A percentile compares a stretch with the other conserved stretches of the same genome.
Evolutionary conservation across 1,140 invertebrate genomes (phyloP).

Genomic region (Eciton burchellii): DNA sequence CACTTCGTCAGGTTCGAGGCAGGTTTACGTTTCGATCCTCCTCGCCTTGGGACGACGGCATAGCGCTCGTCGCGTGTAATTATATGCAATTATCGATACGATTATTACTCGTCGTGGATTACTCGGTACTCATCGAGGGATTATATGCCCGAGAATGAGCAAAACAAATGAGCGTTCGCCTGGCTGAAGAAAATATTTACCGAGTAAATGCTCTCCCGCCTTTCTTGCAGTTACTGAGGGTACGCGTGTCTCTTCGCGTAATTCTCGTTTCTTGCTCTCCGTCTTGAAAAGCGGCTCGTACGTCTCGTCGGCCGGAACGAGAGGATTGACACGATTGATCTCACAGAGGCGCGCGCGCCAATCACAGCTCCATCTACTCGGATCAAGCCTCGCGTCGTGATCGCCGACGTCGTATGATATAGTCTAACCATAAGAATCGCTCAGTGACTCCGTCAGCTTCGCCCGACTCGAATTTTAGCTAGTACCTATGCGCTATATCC

Average conservation of each 20-base stretch:
- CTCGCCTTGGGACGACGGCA: slow-evolving; percentile 12
- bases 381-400: slow-evolving; percentile 56
- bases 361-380: slow-evolving; percentile 13
- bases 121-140: slow-evolving; percentile 47
- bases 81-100: slow-evolving; percentile 56
- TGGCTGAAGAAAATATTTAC: slow-evolving; percentile 65
- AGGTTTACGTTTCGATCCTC: slow-evolving; percentile 9
- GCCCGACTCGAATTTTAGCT: slow-evolving; percentile 69
- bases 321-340: slow-evolving; percentile 24
- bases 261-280: slow-evolving; percentile 4
- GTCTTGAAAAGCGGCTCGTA: slow-evolving; percentile 62
- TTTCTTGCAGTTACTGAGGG: slow-evolving; percentile 39
- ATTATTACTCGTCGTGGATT: slow-evolving; percentile 48
- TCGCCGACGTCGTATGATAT: slow-evolving; percentile 77
- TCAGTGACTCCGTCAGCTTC: slow-evolving; percentile 58
- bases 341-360: neutral
- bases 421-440: slow-evolving; percentile 80
- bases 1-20: neutral
- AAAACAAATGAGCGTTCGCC: slow-evolving; percentile 49
- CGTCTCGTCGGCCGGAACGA: slow-evolving; percentile 57
- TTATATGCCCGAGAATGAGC: slow-evolving; percentile 57
- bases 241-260: slow-evolving; percentile 26
- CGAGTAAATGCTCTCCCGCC: slow-evolving; percentile 54
- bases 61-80: neutral
- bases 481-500: slow-evolving; percentile 79